phyloP scores from a whole-genome alignment of 2,888 invertebrate genomes.

The Troglohyphantes excavatus region DNA sequence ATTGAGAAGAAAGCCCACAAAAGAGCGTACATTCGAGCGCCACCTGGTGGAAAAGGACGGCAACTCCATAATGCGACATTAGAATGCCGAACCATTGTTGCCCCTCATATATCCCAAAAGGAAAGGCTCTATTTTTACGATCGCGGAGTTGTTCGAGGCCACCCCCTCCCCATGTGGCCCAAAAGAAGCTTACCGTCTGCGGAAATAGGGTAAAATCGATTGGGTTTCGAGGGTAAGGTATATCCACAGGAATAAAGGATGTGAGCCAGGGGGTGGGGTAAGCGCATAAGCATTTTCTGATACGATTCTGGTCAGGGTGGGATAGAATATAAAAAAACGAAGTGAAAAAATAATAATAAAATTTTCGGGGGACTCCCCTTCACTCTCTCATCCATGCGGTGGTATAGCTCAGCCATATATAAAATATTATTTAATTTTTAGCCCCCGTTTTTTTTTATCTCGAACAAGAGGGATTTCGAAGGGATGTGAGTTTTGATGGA shows the following conservation, averaged over 20 bases:
- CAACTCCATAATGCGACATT: conserved; percentile 67
- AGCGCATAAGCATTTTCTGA: conserved; percentile 75
- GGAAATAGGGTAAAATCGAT: conserved; percentile 70
- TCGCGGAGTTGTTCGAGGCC: conserved; percentile 65
- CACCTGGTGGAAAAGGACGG: conserved; percentile 35
- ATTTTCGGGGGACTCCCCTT: conserved; percentile 40
- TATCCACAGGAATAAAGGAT: conserved; percentile 39
- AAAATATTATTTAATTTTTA: conserved; percentile 75
- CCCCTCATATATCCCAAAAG: conserved; percentile 67
- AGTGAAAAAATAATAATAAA: conserved; percentile 28
- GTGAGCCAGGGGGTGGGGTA: conserved; percentile 39
- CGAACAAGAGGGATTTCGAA: conserved; percentile 45
- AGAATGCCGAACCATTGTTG: conserved; percentile 73
- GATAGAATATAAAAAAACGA: conserved; percentile 50
- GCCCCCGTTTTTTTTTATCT: conserved; percentile 2
- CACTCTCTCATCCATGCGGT: conserved; percentile 37
- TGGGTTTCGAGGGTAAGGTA: conserved; percentile 55
- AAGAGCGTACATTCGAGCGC: conserved; percentile 2
- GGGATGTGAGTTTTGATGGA: conserved; percentile 45
- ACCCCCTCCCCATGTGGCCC: conserved; percentile 19
- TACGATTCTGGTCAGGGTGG: conserved; percentile 65
- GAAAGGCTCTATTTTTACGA: conserved; percentile 73
- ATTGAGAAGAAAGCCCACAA: too few species aligned
- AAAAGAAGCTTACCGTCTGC: conserved; percentile 66
- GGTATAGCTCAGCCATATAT: conserved; percentile 49